phyloP scores from a whole-genome alignment of 2,888 invertebrate genomes.

The Blastobasis adustella region DNA sequence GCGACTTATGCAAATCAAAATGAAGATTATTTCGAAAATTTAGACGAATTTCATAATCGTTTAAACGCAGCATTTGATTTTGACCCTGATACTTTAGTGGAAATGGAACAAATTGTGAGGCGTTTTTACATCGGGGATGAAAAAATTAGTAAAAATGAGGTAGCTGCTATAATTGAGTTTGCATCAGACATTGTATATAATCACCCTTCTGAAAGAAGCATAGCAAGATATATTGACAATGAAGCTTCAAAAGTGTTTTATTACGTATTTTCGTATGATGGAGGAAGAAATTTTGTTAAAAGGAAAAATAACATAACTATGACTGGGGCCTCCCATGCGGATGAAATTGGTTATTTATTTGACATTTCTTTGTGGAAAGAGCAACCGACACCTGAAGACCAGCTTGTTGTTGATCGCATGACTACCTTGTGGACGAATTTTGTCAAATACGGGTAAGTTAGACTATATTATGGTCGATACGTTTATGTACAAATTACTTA shows the following conservation, averaged over 20 bases:
- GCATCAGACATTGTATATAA: slow-evolving; percentile 17
- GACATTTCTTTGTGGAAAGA: slow-evolving; percentile 15
- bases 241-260: slow-evolving; percentile 18
- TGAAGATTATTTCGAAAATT: slow-evolving; percentile 18
- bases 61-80: slow-evolving; percentile 9
- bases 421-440: slow-evolving; percentile 31
- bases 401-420: slow-evolving; percentile 20
- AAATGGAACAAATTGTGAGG: slow-evolving; percentile 16
- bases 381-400: slow-evolving; percentile 14
- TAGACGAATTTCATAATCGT: slow-evolving; percentile 18
- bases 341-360: slow-evolving; percentile 32
- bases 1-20: slow-evolving; percentile 12
- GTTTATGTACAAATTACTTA: no score
- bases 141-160: slow-evolving; percentile 10
- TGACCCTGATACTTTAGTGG: slow-evolving; percentile 10
- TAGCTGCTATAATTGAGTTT: slow-evolving; percentile 16
- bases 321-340: slow-evolving; percentile 22
- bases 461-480: no score
- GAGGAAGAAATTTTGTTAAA: slow-evolving; percentile 23
- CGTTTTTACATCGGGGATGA: slow-evolving; percentile 24
- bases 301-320: slow-evolving; percentile 13
- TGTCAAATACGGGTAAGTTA: slow-evolving; percentile 19
- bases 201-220: slow-evolving; percentile 18
- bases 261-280: slow-evolving; percentile 27
- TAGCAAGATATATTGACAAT: slow-evolving; percentile 17